phyloP scores from a whole-genome alignment of 1,140 invertebrate species.

The Drosophila bipectinata region DNA sequence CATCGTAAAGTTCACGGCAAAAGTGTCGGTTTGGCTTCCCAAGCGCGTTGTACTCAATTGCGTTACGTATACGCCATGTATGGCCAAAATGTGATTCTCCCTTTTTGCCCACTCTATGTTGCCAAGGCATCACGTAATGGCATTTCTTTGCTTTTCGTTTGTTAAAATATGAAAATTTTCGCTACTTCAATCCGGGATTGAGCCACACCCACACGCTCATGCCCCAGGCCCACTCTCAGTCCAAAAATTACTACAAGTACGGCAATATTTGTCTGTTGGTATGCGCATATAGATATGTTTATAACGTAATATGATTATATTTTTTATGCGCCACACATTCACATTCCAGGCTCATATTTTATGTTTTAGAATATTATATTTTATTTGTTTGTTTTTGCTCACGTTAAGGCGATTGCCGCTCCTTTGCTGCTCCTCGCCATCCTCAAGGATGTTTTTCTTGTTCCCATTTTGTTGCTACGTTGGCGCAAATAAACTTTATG shows the following conservation, averaged over 20 bases:
- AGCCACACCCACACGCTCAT: conserved; percentile 14
- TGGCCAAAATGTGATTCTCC: conserved; percentile 45
- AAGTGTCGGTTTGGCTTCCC: conserved; percentile 14
- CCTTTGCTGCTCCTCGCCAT: conserved; percentile 1
- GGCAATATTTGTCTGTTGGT: conserved; percentile 18
- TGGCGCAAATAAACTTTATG: conserved; percentile 76
- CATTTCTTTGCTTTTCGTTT: conserved; percentile 71
- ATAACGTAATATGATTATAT: conserved; percentile 73
- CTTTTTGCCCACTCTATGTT: conserved; percentile 7
- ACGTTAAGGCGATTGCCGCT: conserved; percentile 34
- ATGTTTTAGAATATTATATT: conserved; percentile 78
- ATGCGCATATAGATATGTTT: conserved; percentile 22
- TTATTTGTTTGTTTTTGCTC: conserved; percentile 70
- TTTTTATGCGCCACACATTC: conserved; percentile 68
- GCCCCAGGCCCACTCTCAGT: conserved; percentile 8
- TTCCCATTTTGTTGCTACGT: conserved; percentile 15
- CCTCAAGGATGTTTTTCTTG: conserved; percentile 5
- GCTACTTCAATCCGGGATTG: conserved; percentile 47
- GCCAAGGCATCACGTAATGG: conserved; percentile 66
- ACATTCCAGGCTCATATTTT: conserved; percentile 59
- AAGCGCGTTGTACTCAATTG: conserved; percentile 23
- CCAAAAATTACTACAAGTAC: conserved; percentile 36
- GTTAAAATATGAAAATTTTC: conserved; percentile 71
- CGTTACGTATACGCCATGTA: conserved; percentile 60
- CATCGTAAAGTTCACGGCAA: conserved; percentile 67